Conservation (phyloP, 30 jellyfish, hydroid and myxozoan species). For the Cassiopea andromeda region DNA sequence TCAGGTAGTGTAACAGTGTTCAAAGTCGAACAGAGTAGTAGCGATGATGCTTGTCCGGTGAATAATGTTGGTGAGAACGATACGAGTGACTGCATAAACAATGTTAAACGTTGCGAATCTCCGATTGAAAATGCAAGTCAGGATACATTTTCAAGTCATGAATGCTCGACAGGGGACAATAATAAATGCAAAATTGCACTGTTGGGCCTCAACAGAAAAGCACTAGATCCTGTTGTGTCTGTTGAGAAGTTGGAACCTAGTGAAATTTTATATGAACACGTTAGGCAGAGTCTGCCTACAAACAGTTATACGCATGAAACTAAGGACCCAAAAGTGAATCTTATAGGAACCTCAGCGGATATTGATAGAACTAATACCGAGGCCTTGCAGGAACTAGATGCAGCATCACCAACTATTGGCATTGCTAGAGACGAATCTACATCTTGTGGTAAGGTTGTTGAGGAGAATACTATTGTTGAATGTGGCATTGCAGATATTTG, state of each 20-base stretch:
- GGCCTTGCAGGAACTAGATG: background rate
- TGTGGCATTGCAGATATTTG: background rate
- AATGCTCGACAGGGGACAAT: background rate
- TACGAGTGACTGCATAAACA: background rate
- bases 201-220: background rate
- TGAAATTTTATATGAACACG: background rate
- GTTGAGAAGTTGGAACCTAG: background rate
- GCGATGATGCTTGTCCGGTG: background rate
- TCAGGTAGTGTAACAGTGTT: background rate
- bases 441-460: background rate
- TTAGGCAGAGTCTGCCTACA: background rate
- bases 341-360: background rate
- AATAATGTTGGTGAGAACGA: background rate
- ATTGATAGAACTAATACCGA: background rate
- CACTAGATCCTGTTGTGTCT: constrained; percentile 5
- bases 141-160: background rate
- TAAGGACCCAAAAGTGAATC: background rate
- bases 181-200: background rate
- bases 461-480: background rate
- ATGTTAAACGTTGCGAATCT: background rate
- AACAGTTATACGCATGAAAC: background rate
- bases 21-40: background rate
- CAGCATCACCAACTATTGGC: background rate
- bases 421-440: background rate
- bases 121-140: background rate